Evolutionary conservation across 30 jellyfish, hydroid and myxozoan species (phyloP), one percentile per base, ranked within the genome.

Genomic region (Catostylus mosaicus): DNA sequence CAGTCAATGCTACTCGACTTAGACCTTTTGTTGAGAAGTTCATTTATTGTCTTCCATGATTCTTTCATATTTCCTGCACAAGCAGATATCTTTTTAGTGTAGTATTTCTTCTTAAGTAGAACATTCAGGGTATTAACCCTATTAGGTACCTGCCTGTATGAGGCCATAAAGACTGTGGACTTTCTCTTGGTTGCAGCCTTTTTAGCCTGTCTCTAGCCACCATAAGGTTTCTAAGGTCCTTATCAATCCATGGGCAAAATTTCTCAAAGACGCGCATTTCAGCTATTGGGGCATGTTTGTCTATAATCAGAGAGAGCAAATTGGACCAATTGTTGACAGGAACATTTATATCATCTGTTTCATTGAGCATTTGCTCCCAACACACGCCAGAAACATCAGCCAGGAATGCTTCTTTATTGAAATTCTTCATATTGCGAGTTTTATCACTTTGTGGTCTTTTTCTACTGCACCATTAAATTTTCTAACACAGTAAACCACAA

Each of bases 211-310:
- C 82, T 73, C 82, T 70, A 36, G 74, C 29, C 47, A 10, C 16
- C 82, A 70, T 70, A 35, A 70, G 65, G 73, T 70, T 31, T 52
- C 40, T 70, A n/a, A n/a, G n/a, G n/a, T n/a, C n/a, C n/a, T n/a
- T n/a, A n/a, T n/a, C n/a, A n/a, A n/a, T n/a, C n/a, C n/a, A n/a
- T 30, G 67, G 82, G 36, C 82, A 70, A 23, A 8, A 70, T 70
- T 12, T 70, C 29, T 70, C 82, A 30, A 73, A 38, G 40, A 70
- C 73, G 16, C 67, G 73, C 82, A 70, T 70, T 37, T 70, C 36
- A n/a, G 82, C 36, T 70, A 70, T n/a, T 70, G 82, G 82, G 24
- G 82, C 82, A 73, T 70, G 82, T n/a, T n/a, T n/a, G n/a, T n/a
- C 47, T 70, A 29, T 70, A 8, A 27, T 45, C 47, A 37, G 36